These are phyloP conservation scores for Agonopterix heracliana DNA, from an alignment of 2,888 invertebrate genomes.

Conservation along the genomic window DNA sequence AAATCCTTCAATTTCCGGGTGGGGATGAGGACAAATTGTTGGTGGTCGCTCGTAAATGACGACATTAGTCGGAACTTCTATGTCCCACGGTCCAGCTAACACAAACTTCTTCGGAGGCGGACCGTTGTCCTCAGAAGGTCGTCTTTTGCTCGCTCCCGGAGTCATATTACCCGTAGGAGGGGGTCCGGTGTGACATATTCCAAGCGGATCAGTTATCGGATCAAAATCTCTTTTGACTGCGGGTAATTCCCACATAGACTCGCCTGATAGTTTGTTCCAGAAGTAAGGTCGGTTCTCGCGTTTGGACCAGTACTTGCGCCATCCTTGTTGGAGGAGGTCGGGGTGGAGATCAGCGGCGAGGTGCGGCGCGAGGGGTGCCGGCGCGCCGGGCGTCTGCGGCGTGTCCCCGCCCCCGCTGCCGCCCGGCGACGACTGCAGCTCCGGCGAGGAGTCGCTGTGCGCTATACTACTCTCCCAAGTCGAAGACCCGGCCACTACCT, in stretches of 20 bases:
- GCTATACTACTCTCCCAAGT: constrained; percentile 60
- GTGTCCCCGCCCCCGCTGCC: constrained; percentile 43
- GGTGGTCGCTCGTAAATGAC: constrained; percentile 92
- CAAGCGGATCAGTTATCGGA: constrained; percentile 93
- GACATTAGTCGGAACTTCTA: constrained; percentile 94
- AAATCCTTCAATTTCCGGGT: constrained; percentile 94
- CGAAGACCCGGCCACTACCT: constrained; percentile 67
- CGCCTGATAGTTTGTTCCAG: constrained; percentile 96
- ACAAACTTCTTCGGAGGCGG: constrained; percentile 91
- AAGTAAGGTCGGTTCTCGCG: constrained; percentile 96
- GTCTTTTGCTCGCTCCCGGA: constrained; percentile 80
- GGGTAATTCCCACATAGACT: constrained; percentile 98
- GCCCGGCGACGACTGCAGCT: constrained; percentile 61
- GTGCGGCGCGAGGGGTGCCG: constrained; percentile 68
- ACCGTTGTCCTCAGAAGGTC: constrained; percentile 87
- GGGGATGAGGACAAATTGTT: constrained; percentile 90
- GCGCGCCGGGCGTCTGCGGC: constrained; percentile 77
- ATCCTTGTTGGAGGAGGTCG: constrained; percentile 86
- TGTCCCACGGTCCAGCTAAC: constrained; percentile 94
- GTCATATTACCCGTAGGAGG: constrained; percentile 66
- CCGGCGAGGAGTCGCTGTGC: constrained; percentile 63
- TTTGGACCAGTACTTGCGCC: constrained; percentile 98
- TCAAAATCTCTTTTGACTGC: constrained; percentile 89
- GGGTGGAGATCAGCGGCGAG: constrained; percentile 67
- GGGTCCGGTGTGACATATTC: constrained; percentile 79